Evolutionary conservation across 2,113 vertebrate genomes (phyloP).

Genomic region (Nasalis larvatus): DNA sequence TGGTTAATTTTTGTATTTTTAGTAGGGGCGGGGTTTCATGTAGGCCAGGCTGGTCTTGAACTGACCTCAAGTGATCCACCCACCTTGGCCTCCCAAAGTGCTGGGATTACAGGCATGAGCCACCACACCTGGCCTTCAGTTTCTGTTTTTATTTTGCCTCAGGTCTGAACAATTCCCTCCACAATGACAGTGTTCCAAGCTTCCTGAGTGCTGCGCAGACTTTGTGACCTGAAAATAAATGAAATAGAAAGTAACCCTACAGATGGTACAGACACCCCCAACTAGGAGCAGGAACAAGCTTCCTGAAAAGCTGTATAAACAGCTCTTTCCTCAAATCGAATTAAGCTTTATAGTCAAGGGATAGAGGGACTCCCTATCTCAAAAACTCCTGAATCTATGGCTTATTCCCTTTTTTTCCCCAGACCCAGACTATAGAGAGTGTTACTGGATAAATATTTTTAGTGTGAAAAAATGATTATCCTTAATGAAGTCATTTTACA

Average conservation of each 20-base stretch:
- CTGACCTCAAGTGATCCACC: no score
- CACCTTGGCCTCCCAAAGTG: no score
- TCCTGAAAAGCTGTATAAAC: conserved; percentile 46
- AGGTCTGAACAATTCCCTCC: background rate
- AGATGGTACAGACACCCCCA: background rate
- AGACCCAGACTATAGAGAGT: background rate
- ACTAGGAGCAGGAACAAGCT: background rate
- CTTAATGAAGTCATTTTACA: conserved; percentile 9
- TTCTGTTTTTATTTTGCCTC: conserved; percentile 14
- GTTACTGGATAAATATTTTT: background rate
- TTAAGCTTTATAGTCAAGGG: background rate
- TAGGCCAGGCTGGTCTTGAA: no score
- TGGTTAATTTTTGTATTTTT: no score
- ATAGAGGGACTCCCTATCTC: background rate
- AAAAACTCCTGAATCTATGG: background rate
- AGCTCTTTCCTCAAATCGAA: background rate
- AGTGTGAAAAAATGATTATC: background rate
- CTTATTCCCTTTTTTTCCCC: background rate
- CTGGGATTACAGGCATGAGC: no score
- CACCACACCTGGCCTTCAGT: background rate
- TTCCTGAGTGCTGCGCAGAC: background rate
- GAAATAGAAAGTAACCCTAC: conserved; percentile 30
- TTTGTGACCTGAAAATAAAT: background rate
- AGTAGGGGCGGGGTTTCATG: no score
- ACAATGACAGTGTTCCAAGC: background rate